phyloP scores from a whole-genome alignment of 2,113 vertebrate species.

The Anolis carolinensis region DNA sequence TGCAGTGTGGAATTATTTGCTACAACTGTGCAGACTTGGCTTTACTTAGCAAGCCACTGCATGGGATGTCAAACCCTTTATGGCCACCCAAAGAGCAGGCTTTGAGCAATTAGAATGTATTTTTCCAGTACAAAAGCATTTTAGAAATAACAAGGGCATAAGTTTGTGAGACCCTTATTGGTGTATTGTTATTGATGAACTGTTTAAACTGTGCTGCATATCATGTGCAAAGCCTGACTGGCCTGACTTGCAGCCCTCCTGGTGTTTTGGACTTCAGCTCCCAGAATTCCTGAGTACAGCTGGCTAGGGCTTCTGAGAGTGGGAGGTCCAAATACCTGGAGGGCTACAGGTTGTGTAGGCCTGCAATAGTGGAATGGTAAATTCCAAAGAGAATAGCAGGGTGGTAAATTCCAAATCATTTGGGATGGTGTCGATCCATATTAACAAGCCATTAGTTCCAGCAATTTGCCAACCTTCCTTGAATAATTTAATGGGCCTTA shows the following conservation, averaged over 20 bases:
- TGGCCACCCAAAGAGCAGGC: neutral
- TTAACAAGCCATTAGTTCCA: too few species aligned
- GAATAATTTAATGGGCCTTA: too few species aligned
- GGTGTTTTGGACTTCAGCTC: too few species aligned
- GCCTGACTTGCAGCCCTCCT: too few species aligned
- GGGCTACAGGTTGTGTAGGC: too few species aligned
- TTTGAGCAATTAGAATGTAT: conserved; percentile 6
- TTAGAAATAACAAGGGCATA: neutral
- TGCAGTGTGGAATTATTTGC: conserved; percentile 14
- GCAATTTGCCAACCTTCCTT: too few species aligned
- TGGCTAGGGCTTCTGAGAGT: too few species aligned
- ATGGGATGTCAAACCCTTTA: neutral
- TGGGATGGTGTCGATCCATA: too few species aligned
- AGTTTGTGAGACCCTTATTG: too few species aligned
- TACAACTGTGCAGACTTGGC: neutral
- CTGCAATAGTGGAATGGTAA: neutral
- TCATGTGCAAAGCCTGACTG: neutral
- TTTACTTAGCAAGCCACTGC: conserved; percentile 18
- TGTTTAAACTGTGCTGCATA: neutral
- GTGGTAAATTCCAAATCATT: too few species aligned
- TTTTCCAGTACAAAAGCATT: neutral
- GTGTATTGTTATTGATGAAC: neutral
- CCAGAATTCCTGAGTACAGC: too few species aligned
- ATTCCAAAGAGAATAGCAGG: neutral
- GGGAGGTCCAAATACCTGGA: too few species aligned